Evolutionary conservation across 2,888 invertebrate genomes (phyloP).

Genomic region (Notodonta dromedarius): DNA sequence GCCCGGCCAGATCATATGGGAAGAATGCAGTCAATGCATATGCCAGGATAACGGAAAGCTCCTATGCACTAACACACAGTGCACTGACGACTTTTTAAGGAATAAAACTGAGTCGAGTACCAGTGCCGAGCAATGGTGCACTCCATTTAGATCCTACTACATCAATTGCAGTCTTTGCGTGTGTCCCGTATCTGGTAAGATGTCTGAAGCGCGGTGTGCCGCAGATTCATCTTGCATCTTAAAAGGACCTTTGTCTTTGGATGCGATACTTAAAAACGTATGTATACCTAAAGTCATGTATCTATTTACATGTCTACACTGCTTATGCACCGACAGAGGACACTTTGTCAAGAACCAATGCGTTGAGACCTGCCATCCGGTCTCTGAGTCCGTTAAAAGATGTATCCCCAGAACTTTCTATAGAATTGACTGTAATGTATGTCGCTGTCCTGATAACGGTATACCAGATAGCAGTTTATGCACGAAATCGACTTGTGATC

Average conservation of each 20-base stretch:
- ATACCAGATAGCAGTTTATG: slow-evolving; percentile 53
- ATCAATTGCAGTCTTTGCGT: slow-evolving; percentile 70
- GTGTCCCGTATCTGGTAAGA: slow-evolving; percentile 67
- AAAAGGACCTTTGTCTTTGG: slow-evolving; percentile 33
- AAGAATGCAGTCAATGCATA: slow-evolving; percentile 68
- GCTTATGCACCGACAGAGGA: slow-evolving; percentile 67
- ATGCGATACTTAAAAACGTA: slow-evolving; percentile 44
- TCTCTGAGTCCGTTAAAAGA: slow-evolving; percentile 29
- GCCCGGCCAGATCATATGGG: slow-evolving; percentile 63
- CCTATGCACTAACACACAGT: slow-evolving; percentile 56
- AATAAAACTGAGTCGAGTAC: slow-evolving; percentile 17
- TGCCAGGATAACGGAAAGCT: slow-evolving; percentile 65
- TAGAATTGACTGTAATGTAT: slow-evolving; percentile 63
- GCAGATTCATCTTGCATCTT: slow-evolving; percentile 59
- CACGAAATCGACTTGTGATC: slow-evolving; percentile 47
- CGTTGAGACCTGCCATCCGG: slow-evolving; percentile 57
- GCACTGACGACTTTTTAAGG: slow-evolving; percentile 39
- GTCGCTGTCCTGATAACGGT: slow-evolving; percentile 61
- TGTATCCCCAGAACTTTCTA: slow-evolving; percentile 65
- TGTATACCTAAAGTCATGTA: slow-evolving; percentile 76
- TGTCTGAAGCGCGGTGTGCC: slow-evolving; percentile 66
- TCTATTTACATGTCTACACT: slow-evolving; percentile 67
- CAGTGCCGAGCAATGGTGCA: slow-evolving; percentile 48
- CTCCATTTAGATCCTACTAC: slow-evolving; percentile 66
- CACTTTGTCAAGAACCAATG: slow-evolving; percentile 63